Percentiles rank a stretch among this genome's conserved stretches.
phyloP scores from a whole-genome alignment of 2,113 vertebrate species.

The Salminus brasiliensis region DNA sequence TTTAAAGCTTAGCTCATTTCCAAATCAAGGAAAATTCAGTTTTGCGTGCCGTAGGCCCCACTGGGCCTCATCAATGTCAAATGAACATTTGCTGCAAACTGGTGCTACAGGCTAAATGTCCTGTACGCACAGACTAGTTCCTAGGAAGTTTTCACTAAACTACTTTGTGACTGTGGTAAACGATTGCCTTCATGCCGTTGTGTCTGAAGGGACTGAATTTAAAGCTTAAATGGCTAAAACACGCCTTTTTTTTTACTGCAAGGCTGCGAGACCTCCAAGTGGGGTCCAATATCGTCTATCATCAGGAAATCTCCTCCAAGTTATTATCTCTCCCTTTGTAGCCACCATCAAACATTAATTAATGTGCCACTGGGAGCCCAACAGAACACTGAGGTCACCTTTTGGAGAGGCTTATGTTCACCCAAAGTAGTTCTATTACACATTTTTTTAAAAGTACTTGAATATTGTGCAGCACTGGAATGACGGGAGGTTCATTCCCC shows the following conservation, averaged over 20 bases:
- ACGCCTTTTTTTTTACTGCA: not conserved
- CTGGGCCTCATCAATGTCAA: too few relatives aligned
- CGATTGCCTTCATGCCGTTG: not conserved
- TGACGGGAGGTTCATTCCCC: not conserved
- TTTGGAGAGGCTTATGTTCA: not conserved
- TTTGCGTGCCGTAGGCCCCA: too few relatives aligned
- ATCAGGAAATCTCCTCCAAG: not conserved
- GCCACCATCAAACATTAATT: not conserved
- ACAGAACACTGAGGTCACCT: not conserved
- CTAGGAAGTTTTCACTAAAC: too few relatives aligned
- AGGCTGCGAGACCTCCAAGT: not conserved
- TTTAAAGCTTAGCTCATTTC: too few relatives aligned
- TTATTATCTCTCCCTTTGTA: not conserved
- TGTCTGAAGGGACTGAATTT: not conserved
- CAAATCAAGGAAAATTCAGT: too few relatives aligned
- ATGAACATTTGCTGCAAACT: not conserved
- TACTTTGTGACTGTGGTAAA: too few relatives aligned
- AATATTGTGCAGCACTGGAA: not conserved
- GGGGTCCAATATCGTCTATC: not conserved
- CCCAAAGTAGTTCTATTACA: not conserved
- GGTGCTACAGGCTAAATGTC: not conserved
- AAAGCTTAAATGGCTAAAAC: not conserved
- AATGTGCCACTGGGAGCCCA: not conserved
- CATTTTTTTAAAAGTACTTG: too few relatives aligned
- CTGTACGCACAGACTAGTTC: not conserved